phyloP scores from a whole-genome alignment of 2,888 invertebrate genomes.

The Eucera pruinosa region DNA sequence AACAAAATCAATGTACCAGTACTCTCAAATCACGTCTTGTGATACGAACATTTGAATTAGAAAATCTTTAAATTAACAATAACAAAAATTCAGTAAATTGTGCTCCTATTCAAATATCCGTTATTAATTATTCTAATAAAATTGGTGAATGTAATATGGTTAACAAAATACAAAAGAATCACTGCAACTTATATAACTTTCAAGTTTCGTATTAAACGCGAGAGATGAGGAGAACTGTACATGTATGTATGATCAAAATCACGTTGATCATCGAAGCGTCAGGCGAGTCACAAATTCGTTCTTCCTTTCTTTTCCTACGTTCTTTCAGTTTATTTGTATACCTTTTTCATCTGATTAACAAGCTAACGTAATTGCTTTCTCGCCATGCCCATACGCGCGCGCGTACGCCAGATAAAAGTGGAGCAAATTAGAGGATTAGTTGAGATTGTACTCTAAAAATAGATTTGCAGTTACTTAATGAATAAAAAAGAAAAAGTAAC shows the following conservation, averaged over 20 bases:
- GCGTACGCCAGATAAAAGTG: conserved; percentile 44
- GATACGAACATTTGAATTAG: conserved; percentile 20
- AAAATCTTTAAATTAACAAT: background rate
- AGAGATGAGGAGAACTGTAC: conserved; percentile 15
- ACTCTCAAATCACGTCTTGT: conserved; percentile 36
- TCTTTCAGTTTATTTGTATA: conserved; percentile 41
- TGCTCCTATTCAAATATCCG: background rate
- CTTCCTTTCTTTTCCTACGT: conserved; percentile 54
- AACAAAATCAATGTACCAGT: conserved; percentile 17
- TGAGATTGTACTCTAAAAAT: conserved; percentile 48
- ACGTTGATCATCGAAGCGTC: conserved; percentile 56
- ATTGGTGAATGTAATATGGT: too few relatives aligned
- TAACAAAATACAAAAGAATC: too few relatives aligned
- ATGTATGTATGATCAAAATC: conserved; percentile 16
- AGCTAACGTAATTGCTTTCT: conserved; percentile 50
- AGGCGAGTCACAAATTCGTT: conserved; percentile 60
- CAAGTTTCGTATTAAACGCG: conserved; percentile 10
- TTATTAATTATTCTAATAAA: too few relatives aligned
- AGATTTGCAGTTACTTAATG: conserved; percentile 47
- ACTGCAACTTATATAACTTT: too few relatives aligned
- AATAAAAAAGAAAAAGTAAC: background rate
- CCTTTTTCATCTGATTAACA: conserved; percentile 24
- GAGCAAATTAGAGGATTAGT: conserved; percentile 48
- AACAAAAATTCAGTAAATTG: background rate
- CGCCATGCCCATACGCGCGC: conserved; percentile 43